A percentile compares a stretch with the other conserved stretches of the same genome.
These are phyloP conservation scores for Neotoma lepida DNA, from an alignment of 2,113 vertebrate species.

Conservation along the genomic window DNA sequence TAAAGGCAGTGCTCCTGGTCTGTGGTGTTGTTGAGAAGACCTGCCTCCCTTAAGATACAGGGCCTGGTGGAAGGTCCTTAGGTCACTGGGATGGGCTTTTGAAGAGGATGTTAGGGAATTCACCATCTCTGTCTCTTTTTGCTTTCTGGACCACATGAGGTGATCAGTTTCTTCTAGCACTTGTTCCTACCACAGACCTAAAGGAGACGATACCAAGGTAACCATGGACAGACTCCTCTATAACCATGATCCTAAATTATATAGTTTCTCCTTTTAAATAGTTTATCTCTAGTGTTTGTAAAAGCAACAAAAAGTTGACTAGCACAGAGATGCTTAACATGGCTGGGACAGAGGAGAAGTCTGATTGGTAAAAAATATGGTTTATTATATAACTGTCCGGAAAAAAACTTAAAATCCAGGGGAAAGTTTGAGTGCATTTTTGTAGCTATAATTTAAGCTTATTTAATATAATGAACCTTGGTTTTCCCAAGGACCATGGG, in stretches of 20 bases:
- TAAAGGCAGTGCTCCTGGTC: background rate
- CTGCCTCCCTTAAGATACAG: background rate
- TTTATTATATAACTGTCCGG: background rate
- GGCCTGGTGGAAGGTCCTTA: no score
- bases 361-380: background rate
- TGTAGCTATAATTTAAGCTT: background rate
- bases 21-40: background rate
- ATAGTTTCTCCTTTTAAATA: background rate
- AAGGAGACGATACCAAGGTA: background rate
- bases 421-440: background rate
- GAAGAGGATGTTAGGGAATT: no score
- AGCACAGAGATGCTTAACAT: background rate
- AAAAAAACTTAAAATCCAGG: background rate
- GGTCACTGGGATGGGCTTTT: no score
- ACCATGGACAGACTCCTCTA: background rate
- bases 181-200: background rate
- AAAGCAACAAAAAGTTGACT: background rate
- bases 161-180: background rate
- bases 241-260: background rate
- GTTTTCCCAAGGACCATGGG: background rate
- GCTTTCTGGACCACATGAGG: background rate
- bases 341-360: background rate
- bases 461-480: background rate
- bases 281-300: background rate
- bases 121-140: background rate